Evolutionary conservation across 2,797 vertebrate species (phyloP).

Genomic region (Distichodus sexfasciatus): DNA sequence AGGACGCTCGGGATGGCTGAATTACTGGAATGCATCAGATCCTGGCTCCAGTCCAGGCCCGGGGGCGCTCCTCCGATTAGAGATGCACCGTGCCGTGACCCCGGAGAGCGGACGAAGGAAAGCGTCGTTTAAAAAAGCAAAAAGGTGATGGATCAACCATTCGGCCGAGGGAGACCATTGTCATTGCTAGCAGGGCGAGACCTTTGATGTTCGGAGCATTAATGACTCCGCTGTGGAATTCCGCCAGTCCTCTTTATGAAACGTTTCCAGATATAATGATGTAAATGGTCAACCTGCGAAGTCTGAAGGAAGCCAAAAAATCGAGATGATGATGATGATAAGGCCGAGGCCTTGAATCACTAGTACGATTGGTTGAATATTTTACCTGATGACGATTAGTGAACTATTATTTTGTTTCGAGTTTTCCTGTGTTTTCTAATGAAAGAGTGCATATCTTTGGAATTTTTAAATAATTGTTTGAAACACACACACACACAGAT

Average conservation of each 20-base stretch:
- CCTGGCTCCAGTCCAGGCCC: constrained; percentile 54
- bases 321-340: too few species aligned
- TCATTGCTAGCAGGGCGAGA: constrained; percentile 57
- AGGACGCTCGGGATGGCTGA: constrained; percentile 38
- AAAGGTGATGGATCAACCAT: constrained; percentile 62
- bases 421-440: too few species aligned
- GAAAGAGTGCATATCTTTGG: too few species aligned
- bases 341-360: too few species aligned
- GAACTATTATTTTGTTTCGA: too few species aligned
- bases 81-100: constrained; percentile 62
- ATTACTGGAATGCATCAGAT: constrained; percentile 61
- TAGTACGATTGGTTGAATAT: too few species aligned
- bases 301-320: constrained; percentile 34
- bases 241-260: constrained; percentile 60
- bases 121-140: constrained; percentile 50
- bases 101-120: constrained; percentile 51
- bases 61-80: constrained; percentile 49
- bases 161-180: constrained; percentile 61
- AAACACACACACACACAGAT: too few species aligned
- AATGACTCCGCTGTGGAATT: constrained; percentile 68
- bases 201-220: constrained; percentile 68
- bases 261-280: constrained; percentile 71
- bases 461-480: too few species aligned
- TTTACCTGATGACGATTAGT: too few species aligned
- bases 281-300: constrained; percentile 72